phyloP scores from a whole-genome alignment of 2,888 invertebrate genomes.

The Thera britannica region DNA sequence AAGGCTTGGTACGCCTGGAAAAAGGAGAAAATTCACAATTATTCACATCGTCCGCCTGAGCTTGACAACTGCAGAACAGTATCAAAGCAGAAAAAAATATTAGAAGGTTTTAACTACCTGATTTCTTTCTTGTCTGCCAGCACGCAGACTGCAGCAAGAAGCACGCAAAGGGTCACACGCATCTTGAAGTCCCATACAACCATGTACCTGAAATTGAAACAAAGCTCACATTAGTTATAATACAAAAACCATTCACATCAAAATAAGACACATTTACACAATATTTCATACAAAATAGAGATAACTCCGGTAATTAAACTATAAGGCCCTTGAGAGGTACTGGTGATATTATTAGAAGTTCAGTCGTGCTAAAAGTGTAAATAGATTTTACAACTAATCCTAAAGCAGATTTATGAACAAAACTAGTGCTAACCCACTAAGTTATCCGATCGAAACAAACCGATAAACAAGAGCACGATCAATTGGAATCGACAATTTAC shows the following conservation, averaged over 20 bases:
- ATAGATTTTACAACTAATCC: too few species aligned
- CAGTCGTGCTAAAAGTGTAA: too few species aligned
- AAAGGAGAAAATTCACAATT: constrained; percentile 43
- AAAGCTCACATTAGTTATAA: background rate
- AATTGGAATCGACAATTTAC: constrained; percentile 32
- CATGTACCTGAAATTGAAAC: constrained; percentile 59
- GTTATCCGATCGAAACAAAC: too few species aligned
- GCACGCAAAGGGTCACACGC: constrained; percentile 59
- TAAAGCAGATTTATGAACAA: too few species aligned
- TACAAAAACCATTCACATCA: background rate
- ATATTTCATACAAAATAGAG: too few species aligned
- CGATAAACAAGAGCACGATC: constrained; percentile 29
- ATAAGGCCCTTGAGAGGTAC: too few species aligned
- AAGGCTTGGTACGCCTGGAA: constrained; percentile 79
- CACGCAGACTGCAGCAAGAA: constrained; percentile 57
- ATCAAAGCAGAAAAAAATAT: background rate
- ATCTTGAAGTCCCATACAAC: constrained; percentile 60
- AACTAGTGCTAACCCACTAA: too few species aligned
- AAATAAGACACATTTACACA: too few species aligned
- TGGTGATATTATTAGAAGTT: too few species aligned
- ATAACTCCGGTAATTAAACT: too few species aligned
- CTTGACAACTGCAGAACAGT: too few species aligned
- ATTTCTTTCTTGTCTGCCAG: constrained; percentile 63
- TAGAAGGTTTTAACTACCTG: constrained; percentile 52
- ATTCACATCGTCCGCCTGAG: too few species aligned